Evolutionary conservation across 1,140 invertebrate genomes (phyloP).

Genomic region (Apocrypta bakeri): DNA sequence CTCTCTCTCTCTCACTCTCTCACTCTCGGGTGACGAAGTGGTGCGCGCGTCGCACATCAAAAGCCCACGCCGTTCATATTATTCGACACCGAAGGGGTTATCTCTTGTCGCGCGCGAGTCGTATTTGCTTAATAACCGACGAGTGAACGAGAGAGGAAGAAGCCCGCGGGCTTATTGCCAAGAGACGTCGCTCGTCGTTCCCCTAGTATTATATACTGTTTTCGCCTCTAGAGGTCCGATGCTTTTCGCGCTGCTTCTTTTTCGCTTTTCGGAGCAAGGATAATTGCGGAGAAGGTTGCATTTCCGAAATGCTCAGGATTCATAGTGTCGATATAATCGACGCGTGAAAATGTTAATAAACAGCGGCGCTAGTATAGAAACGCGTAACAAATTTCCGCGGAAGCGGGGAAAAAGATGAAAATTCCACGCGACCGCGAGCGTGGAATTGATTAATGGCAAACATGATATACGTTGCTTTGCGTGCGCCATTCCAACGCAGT

Average conservation of each 20-base stretch:
- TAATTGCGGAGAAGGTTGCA: constrained; percentile 30
- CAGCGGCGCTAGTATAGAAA: too few species aligned
- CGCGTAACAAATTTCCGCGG: too few species aligned
- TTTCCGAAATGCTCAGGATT: too few species aligned
- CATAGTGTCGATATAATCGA: too few species aligned
- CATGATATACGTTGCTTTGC: constrained; percentile 26
- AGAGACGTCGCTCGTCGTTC: constrained; percentile 41
- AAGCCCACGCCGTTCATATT: constrained; percentile 50
- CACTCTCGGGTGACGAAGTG: constrained; percentile 55
- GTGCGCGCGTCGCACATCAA: constrained; percentile 59
- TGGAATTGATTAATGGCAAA: constrained; percentile 45
- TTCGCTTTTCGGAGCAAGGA: background rate
- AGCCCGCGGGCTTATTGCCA: constrained; percentile 56
- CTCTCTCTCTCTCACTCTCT: background rate
- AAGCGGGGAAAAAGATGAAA: constrained; percentile 13
- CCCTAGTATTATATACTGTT: constrained; percentile 4
- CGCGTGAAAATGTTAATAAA: too few species aligned
- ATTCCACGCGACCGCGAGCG: background rate
- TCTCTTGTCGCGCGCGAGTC: constrained; percentile 46
- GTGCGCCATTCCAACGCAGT: background rate
- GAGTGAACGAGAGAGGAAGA: constrained; percentile 45
- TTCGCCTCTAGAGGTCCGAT: background rate
- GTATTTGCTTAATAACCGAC: constrained; percentile 61
- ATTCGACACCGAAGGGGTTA: constrained; percentile 62
- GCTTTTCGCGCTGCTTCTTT: constrained; percentile 27